Base-by-base conservation (phyloP, 2,113 vertebrate genomes). In the Takifugu flavidus region DNA sequence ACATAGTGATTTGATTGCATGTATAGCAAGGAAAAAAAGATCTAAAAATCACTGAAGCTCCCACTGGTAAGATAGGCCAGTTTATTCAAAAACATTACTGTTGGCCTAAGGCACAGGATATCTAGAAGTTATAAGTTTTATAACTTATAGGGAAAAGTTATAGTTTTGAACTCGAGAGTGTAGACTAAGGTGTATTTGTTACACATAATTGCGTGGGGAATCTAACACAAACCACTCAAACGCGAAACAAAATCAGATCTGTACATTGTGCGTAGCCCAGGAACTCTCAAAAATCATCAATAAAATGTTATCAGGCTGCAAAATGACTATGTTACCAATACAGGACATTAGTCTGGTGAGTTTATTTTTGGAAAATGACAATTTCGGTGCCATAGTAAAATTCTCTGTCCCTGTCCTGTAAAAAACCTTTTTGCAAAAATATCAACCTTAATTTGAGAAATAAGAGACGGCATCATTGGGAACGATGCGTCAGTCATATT, bases 31-130 rank as follows among this genome's bases (percentile, higher is more conserved):
- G 59, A 86, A 85, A 84, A 72, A 65, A 78, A 79, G 63, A 76
- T 75, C 52, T 74, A 77, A 62, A 86, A 79, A 86, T 80, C 74
- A 69, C 73, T 80, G 77, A 80, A 78, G 82, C 79, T 87, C 72
- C 75, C 68, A 86, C 82, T 86, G 72, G 80, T 77, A 84, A 83
- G 82, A 88, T 85, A 87, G 87, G 87, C 87, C 87, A 53, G 82
- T 84, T 85, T 77, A 77, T 84, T 87, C 79, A 77, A 89, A 84
- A 87, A 87, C 82, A 85, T 89, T 90, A 88, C 85, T 87, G 28
- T 79, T 89, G 86, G 87, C 89, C 85, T 91, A 91, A 91, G 90
- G 89, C 89, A 91, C 87, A 89, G 87, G 86, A 89, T 90, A 83
- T 86, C 82, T 88, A 87, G 80, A 86, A 78, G 75, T 83, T 79